Evolutionary conservation across 2,113 vertebrate species (phyloP).

Genomic region (Gorsachius goisagi): DNA sequence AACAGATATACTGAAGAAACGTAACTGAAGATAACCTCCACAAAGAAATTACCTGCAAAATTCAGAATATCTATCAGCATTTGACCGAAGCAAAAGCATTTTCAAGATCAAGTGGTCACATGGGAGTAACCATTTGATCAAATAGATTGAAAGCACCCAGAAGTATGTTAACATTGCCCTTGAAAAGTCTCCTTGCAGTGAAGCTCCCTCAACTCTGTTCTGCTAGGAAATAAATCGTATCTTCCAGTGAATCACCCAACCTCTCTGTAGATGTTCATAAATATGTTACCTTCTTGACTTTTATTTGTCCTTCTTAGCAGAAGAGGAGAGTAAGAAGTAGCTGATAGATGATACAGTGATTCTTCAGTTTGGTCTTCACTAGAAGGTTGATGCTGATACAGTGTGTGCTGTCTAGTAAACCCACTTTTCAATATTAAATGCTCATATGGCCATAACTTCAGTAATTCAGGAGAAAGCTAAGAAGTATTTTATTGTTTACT

Average conservation of each 20-base stretch:
- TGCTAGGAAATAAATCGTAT: background rate
- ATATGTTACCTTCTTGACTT: background rate
- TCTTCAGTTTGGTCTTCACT: background rate
- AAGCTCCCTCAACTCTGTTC: background rate
- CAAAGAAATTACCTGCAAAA: background rate
- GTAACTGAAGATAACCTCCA: background rate
- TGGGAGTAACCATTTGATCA: background rate
- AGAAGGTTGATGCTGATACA: background rate
- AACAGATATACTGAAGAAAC: background rate
- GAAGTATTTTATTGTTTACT: background rate
- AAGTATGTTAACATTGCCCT: background rate
- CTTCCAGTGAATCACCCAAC: background rate
- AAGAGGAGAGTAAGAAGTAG: background rate
- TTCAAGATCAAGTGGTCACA: background rate
- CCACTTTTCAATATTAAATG: background rate
- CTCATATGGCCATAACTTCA: background rate
- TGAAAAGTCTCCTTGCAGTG: background rate
- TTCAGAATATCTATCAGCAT: background rate
- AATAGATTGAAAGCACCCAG: background rate
- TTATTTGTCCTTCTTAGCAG: background rate
- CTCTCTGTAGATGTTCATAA: background rate
- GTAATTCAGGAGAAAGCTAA: background rate
- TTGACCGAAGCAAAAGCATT: background rate
- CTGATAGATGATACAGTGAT: background rate
- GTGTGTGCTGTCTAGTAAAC: background rate